Conservation (phyloP, 2,113 vertebrate genomes). For the Callocephalon fimbriatum region DNA sequence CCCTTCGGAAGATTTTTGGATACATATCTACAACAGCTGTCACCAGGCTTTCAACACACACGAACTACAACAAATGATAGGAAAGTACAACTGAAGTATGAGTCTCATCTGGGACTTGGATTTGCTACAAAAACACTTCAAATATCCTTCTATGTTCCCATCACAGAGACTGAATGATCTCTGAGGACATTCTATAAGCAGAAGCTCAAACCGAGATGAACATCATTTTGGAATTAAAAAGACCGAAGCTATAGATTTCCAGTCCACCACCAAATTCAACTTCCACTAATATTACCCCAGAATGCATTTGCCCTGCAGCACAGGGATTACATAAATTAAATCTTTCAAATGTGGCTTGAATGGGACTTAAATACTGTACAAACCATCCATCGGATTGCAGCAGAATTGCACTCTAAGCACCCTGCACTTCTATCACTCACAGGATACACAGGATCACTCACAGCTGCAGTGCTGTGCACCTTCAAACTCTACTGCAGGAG, state of each 20-base stretch:
- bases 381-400: background rate
- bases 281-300: background rate
- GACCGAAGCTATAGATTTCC: background rate
- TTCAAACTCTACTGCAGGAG: background rate
- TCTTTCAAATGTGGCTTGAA: background rate
- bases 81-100: background rate
- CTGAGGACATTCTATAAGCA: background rate
- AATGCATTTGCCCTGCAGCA: background rate
- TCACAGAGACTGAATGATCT: background rate
- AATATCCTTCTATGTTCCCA: background rate
- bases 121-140: background rate
- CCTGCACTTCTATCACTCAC: background rate
- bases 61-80: slow-evolving; percentile 82
- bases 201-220: background rate
- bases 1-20: slow-evolving; percentile 93
- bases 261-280: background rate
- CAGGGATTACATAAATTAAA: background rate
- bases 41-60: slow-evolving; percentile 97
- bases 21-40: slow-evolving; percentile 98
- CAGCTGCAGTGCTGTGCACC: background rate
- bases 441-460: too few relatives aligned
- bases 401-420: background rate
- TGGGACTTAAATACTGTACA: background rate
- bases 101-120: background rate
- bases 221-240: background rate